Base-by-base conservation (phyloP, 2,113 vertebrate species). In the Paradisaea rubra region DNA sequence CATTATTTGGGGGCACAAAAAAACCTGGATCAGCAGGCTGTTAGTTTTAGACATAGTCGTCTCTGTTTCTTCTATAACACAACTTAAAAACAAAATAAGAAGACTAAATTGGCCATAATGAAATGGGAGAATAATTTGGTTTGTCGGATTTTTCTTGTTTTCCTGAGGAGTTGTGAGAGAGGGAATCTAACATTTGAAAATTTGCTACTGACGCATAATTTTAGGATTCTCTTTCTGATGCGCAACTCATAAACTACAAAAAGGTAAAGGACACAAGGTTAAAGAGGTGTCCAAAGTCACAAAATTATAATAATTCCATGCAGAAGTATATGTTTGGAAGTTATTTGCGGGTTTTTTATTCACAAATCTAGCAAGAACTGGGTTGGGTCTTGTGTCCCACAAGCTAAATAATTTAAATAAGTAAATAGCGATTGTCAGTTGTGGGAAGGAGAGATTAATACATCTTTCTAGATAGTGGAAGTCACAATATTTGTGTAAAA, bases 391-490 rank as follows among this genome's bases (percentile, higher is more conserved):
- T 22, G 27, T 52, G 35, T 2, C 4, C 15, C 9, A 42, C 22
- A 60, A 59, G 11, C 2, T 33, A 35, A 74, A 37, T 42, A 47
- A 3, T 71, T 71, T 44, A 19, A 59, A 61, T 39, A 53, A 33
- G 7, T 65, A 73, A 54, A 59, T 13, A n/a, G 1, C 0, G 8
- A 7, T 70, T 19, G 1, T 63, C 30, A 35, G 3, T 0, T 64
- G 14, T 7, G 4, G 19, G 25, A 8, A 77, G 23, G 23, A 8
- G 23, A 10, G 14, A 66, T 61, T 66, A 83, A 74, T 61, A 2
- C 2, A 25, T 30, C 12, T 79, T 71, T 85, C 17, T 35, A 63
- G 18, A 44, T 2, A 63, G 35, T 23, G 7, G 6, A 70, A 86
- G 37, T 56, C 10, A 31, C 6, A 31, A 2, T 15, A 25, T 64